Base-by-base conservation (phyloP, 2,888 invertebrate genomes). In the Harpalus rubripes region DNA sequence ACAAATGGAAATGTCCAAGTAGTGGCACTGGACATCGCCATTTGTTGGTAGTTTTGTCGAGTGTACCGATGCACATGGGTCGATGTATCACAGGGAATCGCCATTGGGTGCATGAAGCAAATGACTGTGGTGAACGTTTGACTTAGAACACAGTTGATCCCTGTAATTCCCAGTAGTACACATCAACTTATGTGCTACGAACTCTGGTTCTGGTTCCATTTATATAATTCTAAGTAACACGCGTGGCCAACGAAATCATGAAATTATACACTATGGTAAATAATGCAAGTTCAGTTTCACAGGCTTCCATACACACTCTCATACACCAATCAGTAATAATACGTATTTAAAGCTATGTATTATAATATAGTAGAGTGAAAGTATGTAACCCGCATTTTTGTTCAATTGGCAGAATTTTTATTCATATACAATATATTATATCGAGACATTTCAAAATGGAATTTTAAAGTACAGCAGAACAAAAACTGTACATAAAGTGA, bases 391-490 rank as follows among this genome's bases (percentile, higher is more conserved):
- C 90, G 90, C 90, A 89, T 90, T 89, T 88, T 89, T 89, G 88
- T 89, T 89, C 88, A 89, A 89, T 90, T 90, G 90, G 90, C 90
- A 90, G 90, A 90, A 88, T 89, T 89, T 88, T 88, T 88, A 88
- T 85, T 85, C 80, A 80, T 85, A 80, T 85, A 85, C 68, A 80
- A 85, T 85, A 85, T 85, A 80, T 80, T 85, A 85, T 85, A 85
- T 85, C 85, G 85, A 85, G 79, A 85, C 85, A 80, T 85, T 85
- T 80, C 79, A 85, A 85, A 85, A 80, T 85, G 85, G 68, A 85
- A 80, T 80, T 85, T 85, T 39, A 63, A 84, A 84, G 84, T 84
- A 85, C 79, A 85, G 85, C 59, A 79, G 68, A 78, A 84, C 79
- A 79, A 78, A 84, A 84, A 84, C 63, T 63, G 65, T 78, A 79